Conservation (phyloP, 1,140 invertebrate species). For the Euglossa dilemma region DNA sequence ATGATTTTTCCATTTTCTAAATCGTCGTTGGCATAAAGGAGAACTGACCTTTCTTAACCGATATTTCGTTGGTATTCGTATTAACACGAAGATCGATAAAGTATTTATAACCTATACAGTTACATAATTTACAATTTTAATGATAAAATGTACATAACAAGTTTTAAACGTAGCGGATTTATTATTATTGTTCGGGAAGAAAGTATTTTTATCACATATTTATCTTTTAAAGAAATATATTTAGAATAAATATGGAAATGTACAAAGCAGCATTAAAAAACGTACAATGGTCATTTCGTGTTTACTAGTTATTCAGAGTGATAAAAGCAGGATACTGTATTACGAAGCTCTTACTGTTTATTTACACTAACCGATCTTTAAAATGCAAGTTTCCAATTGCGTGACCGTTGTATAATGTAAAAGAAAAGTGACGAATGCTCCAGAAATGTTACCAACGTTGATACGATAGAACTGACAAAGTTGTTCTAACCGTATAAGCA, state of each 20-base stretch:
- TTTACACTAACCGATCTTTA: slow-evolving; percentile 18
- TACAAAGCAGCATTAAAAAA: slow-evolving; percentile 3
- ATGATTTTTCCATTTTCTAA: too few species aligned
- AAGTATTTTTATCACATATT: neutral
- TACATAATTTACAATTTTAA: neutral
- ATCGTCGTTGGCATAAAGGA: neutral
- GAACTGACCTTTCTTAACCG: neutral
- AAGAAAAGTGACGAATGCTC: neutral
- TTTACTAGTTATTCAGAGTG: neutral
- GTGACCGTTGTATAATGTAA: neutral
- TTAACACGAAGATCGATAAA: neutral
- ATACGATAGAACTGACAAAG: slow-evolving; percentile 8
- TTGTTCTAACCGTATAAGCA: neutral
- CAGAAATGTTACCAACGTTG: neutral
- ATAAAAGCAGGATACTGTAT: neutral
- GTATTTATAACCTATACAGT: neutral
- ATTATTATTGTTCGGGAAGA: neutral
- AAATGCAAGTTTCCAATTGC: neutral
- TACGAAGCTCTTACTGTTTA: slow-evolving; percentile 17
- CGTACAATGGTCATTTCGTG: neutral
- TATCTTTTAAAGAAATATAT: slow-evolving; percentile 1
- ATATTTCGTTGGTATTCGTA: neutral
- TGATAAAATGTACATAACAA: neutral
- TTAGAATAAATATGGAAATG: slow-evolving; percentile 29
- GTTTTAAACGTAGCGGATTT: neutral